These are phyloP conservation scores for Crocodylus rhombifer DNA, from an alignment of 2,797 vertebrate species.

Conservation along the genomic window DNA sequence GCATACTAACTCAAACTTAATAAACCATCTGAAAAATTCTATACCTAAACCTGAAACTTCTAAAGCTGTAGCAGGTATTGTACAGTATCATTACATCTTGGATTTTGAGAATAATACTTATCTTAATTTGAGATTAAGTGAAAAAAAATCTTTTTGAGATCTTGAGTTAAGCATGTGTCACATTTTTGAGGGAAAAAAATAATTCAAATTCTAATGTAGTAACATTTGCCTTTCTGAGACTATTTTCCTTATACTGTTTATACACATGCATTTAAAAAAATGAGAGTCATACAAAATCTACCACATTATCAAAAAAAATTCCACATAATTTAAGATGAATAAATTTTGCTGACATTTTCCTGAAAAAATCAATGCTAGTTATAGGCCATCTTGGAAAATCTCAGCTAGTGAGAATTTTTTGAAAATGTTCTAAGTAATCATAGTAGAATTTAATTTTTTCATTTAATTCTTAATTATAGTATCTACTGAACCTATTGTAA, in stretches of 20 bases:
- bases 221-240: not conserved
- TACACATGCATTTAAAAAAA: not conserved
- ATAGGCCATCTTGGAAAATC: not conserved
- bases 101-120: no score
- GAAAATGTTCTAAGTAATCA: not conserved
- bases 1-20: not conserved
- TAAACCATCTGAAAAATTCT: not conserved
- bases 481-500: not conserved
- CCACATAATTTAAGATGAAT: not conserved
- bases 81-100: not conserved
- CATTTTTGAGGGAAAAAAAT: no score
- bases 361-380: not conserved
- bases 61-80: rapidly evolving
- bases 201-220: no score
- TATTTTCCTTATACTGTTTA: not conserved
- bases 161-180: no score
- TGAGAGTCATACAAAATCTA: not conserved
- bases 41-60: not conserved
- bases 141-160: no score
- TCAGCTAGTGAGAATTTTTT: not conserved
- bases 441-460: not conserved
- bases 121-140: no score
- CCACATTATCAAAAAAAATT: not conserved
- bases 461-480: not conserved
- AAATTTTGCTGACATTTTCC: not conserved